phyloP scores from a whole-genome alignment of 2,888 invertebrate genomes.

The Cheilosia scutellata region DNA sequence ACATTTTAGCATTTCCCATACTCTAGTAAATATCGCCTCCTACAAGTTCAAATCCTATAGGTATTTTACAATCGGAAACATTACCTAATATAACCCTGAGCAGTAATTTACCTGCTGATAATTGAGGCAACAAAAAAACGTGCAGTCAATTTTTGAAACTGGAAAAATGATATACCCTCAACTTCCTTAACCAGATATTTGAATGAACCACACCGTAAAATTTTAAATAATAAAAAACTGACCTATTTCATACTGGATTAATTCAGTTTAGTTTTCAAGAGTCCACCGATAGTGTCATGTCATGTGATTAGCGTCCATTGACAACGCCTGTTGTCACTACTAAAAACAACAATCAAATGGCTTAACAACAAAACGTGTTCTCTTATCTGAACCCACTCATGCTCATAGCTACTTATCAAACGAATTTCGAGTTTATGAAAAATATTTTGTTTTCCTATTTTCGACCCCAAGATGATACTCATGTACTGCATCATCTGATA shows the following conservation, averaged over 20 bases:
- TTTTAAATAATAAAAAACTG: too few relatives aligned
- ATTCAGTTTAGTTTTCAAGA: slow-evolving; percentile 5
- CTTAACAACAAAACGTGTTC: background rate
- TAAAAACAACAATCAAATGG: background rate
- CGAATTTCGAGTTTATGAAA: slow-evolving; percentile 8
- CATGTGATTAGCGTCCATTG: background rate
- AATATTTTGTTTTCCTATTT: background rate
- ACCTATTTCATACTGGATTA: slow-evolving; percentile 7
- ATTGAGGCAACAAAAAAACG: background rate
- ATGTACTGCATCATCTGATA: slow-evolving; percentile 7
- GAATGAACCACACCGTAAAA: background rate
- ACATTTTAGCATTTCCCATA: too few relatives aligned
- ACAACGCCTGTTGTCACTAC: background rate
- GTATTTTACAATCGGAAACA: too few relatives aligned
- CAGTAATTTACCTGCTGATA: too few relatives aligned
- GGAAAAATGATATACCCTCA: background rate
- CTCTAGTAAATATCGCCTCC: too few relatives aligned
- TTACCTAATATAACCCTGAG: too few relatives aligned
- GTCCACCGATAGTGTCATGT: background rate
- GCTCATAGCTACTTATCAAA: slow-evolving; percentile 5
- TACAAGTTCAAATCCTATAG: too few relatives aligned
- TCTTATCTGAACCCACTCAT: slow-evolving; percentile 26
- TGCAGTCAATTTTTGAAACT: background rate
- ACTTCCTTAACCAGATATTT: slow-evolving; percentile 7
- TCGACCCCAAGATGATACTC: slow-evolving; percentile 12